A percentile compares a stretch with the other conserved stretches of the same genome.
Conservation (phyloP, 2,113 vertebrate genomes). For the Colinus virginianus region DNA sequence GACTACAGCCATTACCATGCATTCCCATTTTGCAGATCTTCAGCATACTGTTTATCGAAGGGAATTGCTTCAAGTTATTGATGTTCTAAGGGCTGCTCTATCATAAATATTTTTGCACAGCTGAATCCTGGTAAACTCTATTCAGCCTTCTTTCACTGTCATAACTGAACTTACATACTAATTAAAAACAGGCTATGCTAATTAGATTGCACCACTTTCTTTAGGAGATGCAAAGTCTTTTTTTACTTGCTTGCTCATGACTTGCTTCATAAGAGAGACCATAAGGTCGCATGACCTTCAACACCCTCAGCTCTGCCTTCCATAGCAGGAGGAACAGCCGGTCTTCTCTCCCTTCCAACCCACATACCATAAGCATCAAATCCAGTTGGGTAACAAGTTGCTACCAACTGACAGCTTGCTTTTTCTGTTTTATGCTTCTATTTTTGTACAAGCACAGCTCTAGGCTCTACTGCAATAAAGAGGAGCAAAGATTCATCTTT, state of each 20-base stretch:
- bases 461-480: not conserved
- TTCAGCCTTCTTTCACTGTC: not conserved
- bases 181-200: not conserved
- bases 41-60: not conserved
- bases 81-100: not conserved
- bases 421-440: not conserved
- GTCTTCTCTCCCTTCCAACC: not conserved
- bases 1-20: not conserved
- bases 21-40: not conserved
- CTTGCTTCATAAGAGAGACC: not conserved
- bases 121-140: not conserved
- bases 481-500: not conserved
- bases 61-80: not conserved
- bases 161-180: not conserved
- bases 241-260: not conserved
- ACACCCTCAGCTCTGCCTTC: not conserved
- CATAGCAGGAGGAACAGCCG: not conserved
- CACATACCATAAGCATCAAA: not conserved
- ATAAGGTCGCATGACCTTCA: not conserved
- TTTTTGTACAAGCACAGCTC: not conserved
- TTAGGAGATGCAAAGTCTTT: not conserved
- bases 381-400: not conserved
- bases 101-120: not conserved
- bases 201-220: not conserved
- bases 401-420: not conserved